Conservation (phyloP, 2,797 vertebrate species). For the Pachyuromys duprasi region DNA sequence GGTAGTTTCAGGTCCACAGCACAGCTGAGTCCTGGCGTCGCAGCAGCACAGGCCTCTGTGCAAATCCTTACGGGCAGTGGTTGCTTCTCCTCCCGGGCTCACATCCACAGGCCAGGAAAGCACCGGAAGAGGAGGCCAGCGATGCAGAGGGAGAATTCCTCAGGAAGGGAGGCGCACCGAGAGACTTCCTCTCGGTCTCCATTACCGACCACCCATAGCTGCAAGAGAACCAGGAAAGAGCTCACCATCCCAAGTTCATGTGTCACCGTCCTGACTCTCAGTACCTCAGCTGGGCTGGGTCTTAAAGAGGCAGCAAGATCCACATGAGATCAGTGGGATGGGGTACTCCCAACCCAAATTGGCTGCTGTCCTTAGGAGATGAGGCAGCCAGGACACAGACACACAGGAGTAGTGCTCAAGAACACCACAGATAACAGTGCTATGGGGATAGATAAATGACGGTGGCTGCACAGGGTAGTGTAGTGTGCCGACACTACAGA, state of each 20-base stretch:
- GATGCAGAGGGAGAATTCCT: constrained; percentile 11
- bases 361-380: background rate
- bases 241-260: background rate
- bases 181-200: background rate
- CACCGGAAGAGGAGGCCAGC: background rate
- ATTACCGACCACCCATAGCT: background rate
- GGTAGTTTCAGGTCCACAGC: background rate
- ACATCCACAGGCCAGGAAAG: background rate
- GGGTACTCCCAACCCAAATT: background rate
- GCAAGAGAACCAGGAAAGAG: background rate
- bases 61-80: background rate
- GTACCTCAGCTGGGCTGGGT: background rate
- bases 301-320: background rate
- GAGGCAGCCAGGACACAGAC: background rate
- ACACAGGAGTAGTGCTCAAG: background rate
- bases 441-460: background rate
- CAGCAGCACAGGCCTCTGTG: background rate
- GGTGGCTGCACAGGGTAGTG: background rate
- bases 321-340: background rate
- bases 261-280: background rate
- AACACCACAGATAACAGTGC: background rate
- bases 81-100: background rate
- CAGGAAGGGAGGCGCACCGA: background rate
- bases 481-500: background rate
- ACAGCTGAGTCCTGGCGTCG: background rate